Conservation (phyloP, 2,888 invertebrate genomes). For the Kuschelorhynchus macadamiae region DNA sequence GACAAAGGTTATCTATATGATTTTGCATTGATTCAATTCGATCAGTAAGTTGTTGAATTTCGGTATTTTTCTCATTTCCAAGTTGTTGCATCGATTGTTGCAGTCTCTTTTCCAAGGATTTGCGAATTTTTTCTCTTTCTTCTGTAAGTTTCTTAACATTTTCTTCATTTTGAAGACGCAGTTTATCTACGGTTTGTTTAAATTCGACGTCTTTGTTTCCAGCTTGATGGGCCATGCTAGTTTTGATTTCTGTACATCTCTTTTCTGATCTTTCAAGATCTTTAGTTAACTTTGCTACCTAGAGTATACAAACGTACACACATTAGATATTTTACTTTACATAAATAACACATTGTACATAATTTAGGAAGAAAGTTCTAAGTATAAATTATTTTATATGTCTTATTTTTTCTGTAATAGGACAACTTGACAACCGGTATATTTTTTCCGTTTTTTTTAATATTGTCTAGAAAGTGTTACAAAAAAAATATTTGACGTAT, state of each 20-base stretch:
- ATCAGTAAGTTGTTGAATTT: slow-evolving; percentile 81
- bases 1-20: slow-evolving; percentile 86
- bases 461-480: too few relatives aligned
- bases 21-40: slow-evolving; percentile 84
- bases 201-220: slow-evolving; percentile 87
- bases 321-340: too few relatives aligned
- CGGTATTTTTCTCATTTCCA: slow-evolving; percentile 83
- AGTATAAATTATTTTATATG: too few relatives aligned
- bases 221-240: slow-evolving; percentile 78
- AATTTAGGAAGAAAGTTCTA: too few relatives aligned
- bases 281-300: slow-evolving; percentile 75
- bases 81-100: slow-evolving; percentile 82
- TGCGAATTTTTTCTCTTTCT: slow-evolving; percentile 81
- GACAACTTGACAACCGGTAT: too few relatives aligned
- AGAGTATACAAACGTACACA: too few relatives aligned
- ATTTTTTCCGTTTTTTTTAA: too few relatives aligned
- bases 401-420: too few relatives aligned
- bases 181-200: slow-evolving; percentile 79
- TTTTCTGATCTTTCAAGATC: slow-evolving; percentile 84
- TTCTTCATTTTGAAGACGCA: slow-evolving; percentile 82
- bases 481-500: too few relatives aligned
- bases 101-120: slow-evolving; percentile 85
- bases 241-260: slow-evolving; percentile 77
- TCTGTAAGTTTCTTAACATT: slow-evolving; percentile 82
- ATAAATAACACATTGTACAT: too few relatives aligned